These are phyloP conservation scores for Blastobasis lacticolella DNA, from an alignment of 2,888 invertebrate species.

Conservation along the genomic window DNA sequence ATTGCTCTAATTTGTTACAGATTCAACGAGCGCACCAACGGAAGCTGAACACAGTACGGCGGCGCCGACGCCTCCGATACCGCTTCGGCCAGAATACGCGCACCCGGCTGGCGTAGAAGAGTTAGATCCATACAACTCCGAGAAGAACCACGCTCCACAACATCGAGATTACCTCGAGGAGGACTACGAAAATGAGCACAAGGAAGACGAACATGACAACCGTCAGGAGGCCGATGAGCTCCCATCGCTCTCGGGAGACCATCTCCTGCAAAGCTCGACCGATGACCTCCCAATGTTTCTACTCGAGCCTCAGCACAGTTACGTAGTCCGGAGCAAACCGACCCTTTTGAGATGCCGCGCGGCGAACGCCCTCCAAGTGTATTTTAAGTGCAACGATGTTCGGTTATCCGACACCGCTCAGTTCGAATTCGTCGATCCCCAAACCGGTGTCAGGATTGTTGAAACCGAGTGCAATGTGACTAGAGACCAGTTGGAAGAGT, in stretches of 20 bases:
- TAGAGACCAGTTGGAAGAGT: conserved; percentile 93
- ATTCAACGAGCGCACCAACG: conserved; percentile 43
- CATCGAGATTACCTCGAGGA: conserved; percentile 65
- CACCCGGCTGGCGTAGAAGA: conserved; percentile 66
- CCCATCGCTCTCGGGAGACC: conserved; percentile 62
- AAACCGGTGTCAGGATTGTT: conserved; percentile 89
- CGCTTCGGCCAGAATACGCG: conserved; percentile 61
- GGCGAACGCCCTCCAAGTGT: conserved; percentile 89
- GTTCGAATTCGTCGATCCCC: conserved; percentile 91
- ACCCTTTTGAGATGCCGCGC: conserved; percentile 92
- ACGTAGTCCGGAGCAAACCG: conserved; percentile 92
- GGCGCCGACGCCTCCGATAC: conserved; percentile 49
- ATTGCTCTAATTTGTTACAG: conserved; percentile 42
- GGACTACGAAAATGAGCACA: conserved; percentile 48
- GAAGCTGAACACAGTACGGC: conserved; percentile 47
- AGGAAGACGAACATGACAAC: conserved; percentile 66
- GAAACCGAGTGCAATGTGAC: conserved; percentile 92
- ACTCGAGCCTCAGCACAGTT: conserved; percentile 89
- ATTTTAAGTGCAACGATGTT: conserved; percentile 93
- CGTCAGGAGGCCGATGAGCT: conserved; percentile 67
- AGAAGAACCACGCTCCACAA: conserved; percentile 50
- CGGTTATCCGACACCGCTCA: conserved; percentile 79
- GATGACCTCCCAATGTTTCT: conserved; percentile 89
- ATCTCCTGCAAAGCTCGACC: conserved; percentile 70
- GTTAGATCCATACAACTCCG: conserved; percentile 65